Conservation (phyloP, 2,888 invertebrate genomes). For the Xanthostigma xanthostigma region DNA sequence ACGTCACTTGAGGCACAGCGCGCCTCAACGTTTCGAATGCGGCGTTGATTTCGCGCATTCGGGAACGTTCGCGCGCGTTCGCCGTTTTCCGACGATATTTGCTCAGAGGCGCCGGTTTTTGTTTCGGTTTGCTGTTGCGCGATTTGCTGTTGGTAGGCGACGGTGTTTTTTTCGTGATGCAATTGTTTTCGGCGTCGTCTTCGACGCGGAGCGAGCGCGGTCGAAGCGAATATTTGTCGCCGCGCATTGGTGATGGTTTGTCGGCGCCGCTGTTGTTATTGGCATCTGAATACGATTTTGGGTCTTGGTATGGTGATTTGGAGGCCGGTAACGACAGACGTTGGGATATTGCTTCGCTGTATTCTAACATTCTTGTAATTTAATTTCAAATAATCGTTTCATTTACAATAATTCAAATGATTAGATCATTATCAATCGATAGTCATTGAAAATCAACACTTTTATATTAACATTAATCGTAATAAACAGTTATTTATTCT, state of each 20-base stretch:
- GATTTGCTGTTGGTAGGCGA: slow-evolving; percentile 5
- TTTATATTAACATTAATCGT: too few relatives aligned
- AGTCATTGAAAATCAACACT: too few relatives aligned
- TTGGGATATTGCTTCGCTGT: slow-evolving; percentile 24
- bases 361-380: slow-evolving; percentile 18
- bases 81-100: slow-evolving; percentile 54
- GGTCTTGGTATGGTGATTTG: slow-evolving; percentile 19
- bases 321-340: slow-evolving; percentile 22
- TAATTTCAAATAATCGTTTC: too few relatives aligned
- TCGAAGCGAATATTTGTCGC: slow-evolving; percentile 28
- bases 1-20: slow-evolving; percentile 36
- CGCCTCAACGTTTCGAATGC: slow-evolving; percentile 46
- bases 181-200: background rate
- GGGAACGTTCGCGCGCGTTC: slow-evolving; percentile 46
- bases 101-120: slow-evolving; percentile 38
- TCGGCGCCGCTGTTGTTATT: slow-evolving; percentile 25
- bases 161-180: slow-evolving; percentile 2
- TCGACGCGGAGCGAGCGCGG: slow-evolving; percentile 22
- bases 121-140: slow-evolving; percentile 21
- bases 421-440: too few relatives aligned
- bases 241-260: slow-evolving; percentile 14
- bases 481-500: too few relatives aligned
- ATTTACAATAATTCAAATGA: too few relatives aligned
- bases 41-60: slow-evolving; percentile 53
- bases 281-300: slow-evolving; percentile 6